Percentiles rank a stretch among this genome's conserved stretches.
phyloP scores from a whole-genome alignment of 2,113 vertebrate species.

The Zosterops japonicus region DNA sequence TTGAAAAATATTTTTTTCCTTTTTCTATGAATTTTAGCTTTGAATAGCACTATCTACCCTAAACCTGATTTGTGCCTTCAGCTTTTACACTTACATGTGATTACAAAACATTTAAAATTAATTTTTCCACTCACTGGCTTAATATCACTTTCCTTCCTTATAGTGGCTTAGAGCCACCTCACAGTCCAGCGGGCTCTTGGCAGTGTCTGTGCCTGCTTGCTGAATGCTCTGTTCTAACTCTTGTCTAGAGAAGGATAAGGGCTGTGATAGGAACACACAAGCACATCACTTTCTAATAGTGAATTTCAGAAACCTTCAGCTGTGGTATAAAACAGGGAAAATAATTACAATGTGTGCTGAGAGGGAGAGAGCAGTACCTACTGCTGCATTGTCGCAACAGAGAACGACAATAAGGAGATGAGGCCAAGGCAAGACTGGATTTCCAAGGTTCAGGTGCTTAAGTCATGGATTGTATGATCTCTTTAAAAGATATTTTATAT shows the following conservation, averaged over 20 bases:
- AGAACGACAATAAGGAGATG: neutral
- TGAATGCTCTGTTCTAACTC: neutral
- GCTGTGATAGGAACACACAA: neutral
- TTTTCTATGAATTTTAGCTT: neutral
- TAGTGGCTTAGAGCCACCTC: neutral
- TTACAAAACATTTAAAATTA: neutral
- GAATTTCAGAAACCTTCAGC: neutral
- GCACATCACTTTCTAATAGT: neutral
- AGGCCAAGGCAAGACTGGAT: neutral
- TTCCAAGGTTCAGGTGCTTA: neutral
- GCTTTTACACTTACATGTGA: neutral
- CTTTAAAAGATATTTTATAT: neutral
- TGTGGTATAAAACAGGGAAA: neutral
- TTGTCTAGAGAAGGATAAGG: neutral
- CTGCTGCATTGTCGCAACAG: neutral
- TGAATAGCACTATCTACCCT: neutral
- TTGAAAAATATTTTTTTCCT: neutral
- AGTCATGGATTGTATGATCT: neutral
- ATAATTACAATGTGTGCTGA: rapidly evolving
- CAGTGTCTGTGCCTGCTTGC: rapidly evolving
- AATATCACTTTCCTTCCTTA: neutral
- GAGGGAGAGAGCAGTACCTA: neutral
- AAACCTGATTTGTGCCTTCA: neutral
- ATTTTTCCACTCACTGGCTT: neutral
- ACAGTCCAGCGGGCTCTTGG: neutral